Evolutionary conservation across 2,888 invertebrate genomes (phyloP).

Genomic region (Pterostichus madidus): DNA sequence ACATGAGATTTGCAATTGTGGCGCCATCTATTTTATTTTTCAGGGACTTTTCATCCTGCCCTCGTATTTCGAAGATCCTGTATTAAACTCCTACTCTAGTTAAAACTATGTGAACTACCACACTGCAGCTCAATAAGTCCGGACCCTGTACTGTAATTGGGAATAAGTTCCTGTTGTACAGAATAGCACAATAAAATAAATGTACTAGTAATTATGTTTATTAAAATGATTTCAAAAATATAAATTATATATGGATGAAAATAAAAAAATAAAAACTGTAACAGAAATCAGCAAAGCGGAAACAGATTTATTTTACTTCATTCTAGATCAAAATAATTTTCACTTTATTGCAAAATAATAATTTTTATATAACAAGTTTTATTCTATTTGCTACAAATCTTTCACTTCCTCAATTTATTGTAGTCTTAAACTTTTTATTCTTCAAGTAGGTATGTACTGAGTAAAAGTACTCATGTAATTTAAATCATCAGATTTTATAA

Average conservation of each 20-base stretch:
- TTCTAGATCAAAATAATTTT: slow-evolving; percentile 35
- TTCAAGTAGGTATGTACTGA: background rate
- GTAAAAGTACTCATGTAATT: no score
- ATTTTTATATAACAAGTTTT: slow-evolving; percentile 53
- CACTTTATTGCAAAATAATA: slow-evolving; percentile 56
- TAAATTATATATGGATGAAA: background rate
- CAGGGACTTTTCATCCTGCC: no score
- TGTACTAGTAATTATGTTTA: background rate
- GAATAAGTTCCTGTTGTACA: no score
- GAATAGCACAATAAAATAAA: no score
- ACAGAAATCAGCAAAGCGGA: slow-evolving; percentile 11
- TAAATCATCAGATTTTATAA: background rate
- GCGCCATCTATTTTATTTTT: no score
- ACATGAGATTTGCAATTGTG: no score
- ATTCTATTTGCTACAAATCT: slow-evolving; percentile 37
- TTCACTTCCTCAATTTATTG: slow-evolving; percentile 54
- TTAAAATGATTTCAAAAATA: background rate
- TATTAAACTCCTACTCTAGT: no score
- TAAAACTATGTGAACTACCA: no score
- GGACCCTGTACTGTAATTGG: no score
- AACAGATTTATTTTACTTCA: slow-evolving; percentile 8
- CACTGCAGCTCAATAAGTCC: no score
- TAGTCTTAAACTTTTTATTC: slow-evolving; percentile 1
- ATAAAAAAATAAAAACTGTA: no score
- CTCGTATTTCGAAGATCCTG: no score